Base-by-base conservation (phyloP, 2,797 vertebrate species). In the Leptodactylus fallax region DNA sequence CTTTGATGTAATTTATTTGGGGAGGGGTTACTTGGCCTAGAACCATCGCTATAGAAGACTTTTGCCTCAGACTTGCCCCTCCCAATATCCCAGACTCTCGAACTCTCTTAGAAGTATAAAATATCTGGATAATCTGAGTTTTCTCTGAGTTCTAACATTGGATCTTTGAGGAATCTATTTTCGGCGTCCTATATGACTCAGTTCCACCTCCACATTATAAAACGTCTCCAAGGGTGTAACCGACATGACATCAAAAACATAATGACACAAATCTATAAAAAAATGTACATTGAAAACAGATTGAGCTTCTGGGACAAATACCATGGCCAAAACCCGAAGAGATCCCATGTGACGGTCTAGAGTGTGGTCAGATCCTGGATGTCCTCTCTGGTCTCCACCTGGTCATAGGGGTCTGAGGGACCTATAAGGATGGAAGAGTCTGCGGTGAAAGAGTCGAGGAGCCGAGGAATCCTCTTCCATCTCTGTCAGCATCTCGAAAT, bases 401-500 rank as follows among this genome's bases (percentile, higher is more conserved):
- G 58, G n/a, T 85, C 65, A 85, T 65, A 81, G 51, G 61, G 71
- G n/a, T n/a, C n/a, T n/a, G n/a, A n/a, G n/a, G n/a, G n/a, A n/a
- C n/a, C n/a, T n/a, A n/a, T n/a, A n/a, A n/a, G n/a, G n/a, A n/a
- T n/a, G n/a, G n/a, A n/a, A n/a, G n/a, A n/a, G n/a, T n/a, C n/a
- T n/a, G n/a, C n/a, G n/a, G n/a, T n/a, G n/a, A n/a, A n/a, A n/a
- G n/a, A n/a, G n/a, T n/a, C n/a, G n/a, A n/a, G n/a, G n/a, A n/a
- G n/a, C n/a, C n/a, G n/a, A n/a, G n/a, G 25, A 78, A 63, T 21
- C 56, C 21, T 19, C 27, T 71, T 83, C 78, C 87, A 53, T 55
- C 55, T 16, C 23, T 65, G 83, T 81, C 87, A 88, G 56, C 58
- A 25, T 81, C 87, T 49, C 23, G 27, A 81, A 88, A 88, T 88